Evolutionary conservation across 2,888 invertebrate genomes (phyloP).

Genomic region (Volucella zonaria): DNA sequence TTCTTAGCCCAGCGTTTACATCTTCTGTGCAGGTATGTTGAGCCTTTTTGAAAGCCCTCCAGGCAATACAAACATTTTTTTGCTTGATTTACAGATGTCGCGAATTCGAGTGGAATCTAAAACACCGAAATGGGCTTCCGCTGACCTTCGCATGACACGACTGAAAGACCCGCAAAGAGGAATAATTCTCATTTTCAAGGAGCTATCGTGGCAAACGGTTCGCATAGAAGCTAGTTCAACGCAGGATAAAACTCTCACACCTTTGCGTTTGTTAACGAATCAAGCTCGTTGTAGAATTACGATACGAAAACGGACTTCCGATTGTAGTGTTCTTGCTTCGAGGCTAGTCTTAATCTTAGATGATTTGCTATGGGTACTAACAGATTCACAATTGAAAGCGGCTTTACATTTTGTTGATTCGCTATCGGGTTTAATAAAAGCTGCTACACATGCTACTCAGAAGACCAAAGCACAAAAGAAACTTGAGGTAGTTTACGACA

Average conservation of each 20-base stretch:
- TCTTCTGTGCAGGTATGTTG: constrained; percentile 94
- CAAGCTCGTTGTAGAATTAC: constrained; percentile 97
- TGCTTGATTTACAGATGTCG: constrained; percentile 87
- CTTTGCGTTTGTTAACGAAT: constrained; percentile 95
- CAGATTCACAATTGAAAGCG: constrained; percentile 97
- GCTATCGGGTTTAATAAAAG: constrained; percentile 91
- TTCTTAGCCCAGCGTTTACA: constrained; percentile 96
- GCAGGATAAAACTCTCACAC: constrained; percentile 90
- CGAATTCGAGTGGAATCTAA: constrained; percentile 96
- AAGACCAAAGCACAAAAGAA: constrained; percentile 93
- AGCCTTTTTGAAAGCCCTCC: not conserved
- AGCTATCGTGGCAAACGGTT: constrained; percentile 98
- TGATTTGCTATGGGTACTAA: constrained; percentile 97
- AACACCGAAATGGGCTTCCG: constrained; percentile 93
- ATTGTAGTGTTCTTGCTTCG: constrained; percentile 96
- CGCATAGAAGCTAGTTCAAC: constrained; percentile 96
- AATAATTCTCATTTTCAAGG: constrained; percentile 97
- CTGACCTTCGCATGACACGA: constrained; percentile 94
- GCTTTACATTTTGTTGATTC: constrained; percentile 95
- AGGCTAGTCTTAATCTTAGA: constrained; percentile 95
- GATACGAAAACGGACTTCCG: constrained; percentile 95
- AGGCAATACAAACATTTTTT: not conserved
- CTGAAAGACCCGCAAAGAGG: constrained; percentile 94
- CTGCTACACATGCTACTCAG: constrained; percentile 89
- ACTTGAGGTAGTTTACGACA: constrained; percentile 85